Evolutionary conservation across 2,113 vertebrate genomes (phyloP).

Genomic region (Spilogale gracilis): DNA sequence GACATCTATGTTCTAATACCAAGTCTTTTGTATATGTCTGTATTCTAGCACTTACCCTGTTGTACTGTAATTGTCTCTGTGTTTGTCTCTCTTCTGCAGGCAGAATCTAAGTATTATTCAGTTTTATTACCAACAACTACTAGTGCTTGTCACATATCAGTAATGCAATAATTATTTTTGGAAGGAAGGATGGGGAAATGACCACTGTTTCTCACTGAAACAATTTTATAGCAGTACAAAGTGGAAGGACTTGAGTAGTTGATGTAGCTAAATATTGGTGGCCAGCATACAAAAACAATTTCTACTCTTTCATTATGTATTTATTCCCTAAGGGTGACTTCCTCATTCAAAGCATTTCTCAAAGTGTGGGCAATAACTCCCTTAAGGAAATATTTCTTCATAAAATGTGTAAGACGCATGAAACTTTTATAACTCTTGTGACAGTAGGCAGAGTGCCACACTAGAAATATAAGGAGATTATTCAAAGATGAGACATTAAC

Average conservation of each 20-base stretch:
- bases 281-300: not conserved
- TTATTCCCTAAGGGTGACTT: constrained; percentile 39
- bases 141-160: not conserved
- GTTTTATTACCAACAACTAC: not conserved
- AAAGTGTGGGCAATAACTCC: constrained; percentile 54
- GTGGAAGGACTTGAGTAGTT: not conserved
- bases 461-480: constrained; percentile 19
- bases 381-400: constrained; percentile 50
- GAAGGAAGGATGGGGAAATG: not conserved
- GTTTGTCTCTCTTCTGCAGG: not conserved
- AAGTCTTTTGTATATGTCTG: rapidly evolving
- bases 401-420: constrained; percentile 19
- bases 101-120: not conserved
- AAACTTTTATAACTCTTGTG: constrained; percentile 47
- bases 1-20: rapidly evolving
- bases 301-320: constrained; percentile 24
- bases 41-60: not conserved
- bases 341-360: constrained; percentile 58
- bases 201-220: not conserved
- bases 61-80: rapidly evolving
- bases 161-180: not conserved
- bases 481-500: not conserved
- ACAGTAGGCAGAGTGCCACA: not conserved
- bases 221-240: not conserved
- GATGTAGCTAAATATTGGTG: not conserved